Evolutionary conservation across 1,140 invertebrate species (phyloP).

Genomic region (Bombus turneri): DNA sequence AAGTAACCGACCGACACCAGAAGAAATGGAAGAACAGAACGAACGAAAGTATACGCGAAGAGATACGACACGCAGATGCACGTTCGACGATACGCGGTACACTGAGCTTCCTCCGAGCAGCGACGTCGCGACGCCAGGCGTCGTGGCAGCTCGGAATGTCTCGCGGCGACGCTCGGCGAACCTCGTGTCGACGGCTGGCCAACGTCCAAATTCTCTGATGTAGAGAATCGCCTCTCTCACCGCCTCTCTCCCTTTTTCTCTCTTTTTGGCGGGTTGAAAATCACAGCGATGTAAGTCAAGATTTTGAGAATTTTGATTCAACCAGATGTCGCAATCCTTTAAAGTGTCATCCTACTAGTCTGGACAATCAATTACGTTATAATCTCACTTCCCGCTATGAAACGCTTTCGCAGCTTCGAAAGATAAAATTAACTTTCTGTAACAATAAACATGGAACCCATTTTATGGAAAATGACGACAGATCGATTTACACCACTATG

Average conservation of each 20-base stretch:
- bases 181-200: slow-evolving; percentile 44
- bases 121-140: slow-evolving; percentile 58
- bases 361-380: not conserved
- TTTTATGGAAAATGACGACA: not conserved
- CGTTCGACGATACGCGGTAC: slow-evolving; percentile 61
- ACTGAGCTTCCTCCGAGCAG: slow-evolving; percentile 54
- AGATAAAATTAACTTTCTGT: not conserved
- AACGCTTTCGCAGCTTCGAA: not conserved
- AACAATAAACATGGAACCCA: not conserved
- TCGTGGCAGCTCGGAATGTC: slow-evolving; percentile 54
- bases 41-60: not conserved
- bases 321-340: not conserved
- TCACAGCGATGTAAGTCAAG: not conserved
- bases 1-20: not conserved
- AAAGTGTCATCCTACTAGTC: too few species aligned
- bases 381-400: not conserved
- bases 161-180: slow-evolving; percentile 42
- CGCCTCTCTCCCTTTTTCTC: not conserved
- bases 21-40: not conserved
- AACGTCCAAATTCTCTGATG: slow-evolving; percentile 39
- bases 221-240: not conserved
- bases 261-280: not conserved
- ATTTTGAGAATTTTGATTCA: not conserved
- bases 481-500: not conserved
- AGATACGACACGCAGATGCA: slow-evolving; percentile 30